phyloP scores from a whole-genome alignment of 2,888 invertebrate species.

The Tupiocoris notatus region DNA sequence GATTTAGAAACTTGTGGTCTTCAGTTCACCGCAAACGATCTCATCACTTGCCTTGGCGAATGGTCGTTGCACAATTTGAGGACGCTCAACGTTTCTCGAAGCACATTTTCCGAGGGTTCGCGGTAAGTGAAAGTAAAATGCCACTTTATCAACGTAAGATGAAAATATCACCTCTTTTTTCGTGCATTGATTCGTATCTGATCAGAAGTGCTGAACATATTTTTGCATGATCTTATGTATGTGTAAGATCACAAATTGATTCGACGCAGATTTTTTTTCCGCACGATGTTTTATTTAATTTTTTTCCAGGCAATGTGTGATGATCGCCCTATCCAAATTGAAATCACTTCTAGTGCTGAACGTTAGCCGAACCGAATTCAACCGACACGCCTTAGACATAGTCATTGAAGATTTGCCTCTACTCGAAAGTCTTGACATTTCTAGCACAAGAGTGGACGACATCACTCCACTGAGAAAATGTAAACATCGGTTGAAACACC shows the following conservation, averaged over 20 bases:
- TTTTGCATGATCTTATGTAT: too few relatives aligned
- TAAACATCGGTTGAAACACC: constrained; percentile 59
- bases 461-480: constrained; percentile 61
- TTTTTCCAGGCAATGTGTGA: constrained; percentile 58
- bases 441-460: constrained; percentile 63
- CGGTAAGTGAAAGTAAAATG: constrained; percentile 52
- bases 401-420: constrained; percentile 64
- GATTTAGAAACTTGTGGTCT: constrained; percentile 63
- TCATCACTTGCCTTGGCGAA: constrained; percentile 65
- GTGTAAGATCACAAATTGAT: too few relatives aligned
- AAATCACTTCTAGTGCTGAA: constrained; percentile 62
- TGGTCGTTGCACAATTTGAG: constrained; percentile 65
- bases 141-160: too few relatives aligned
- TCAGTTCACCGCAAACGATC: constrained; percentile 61
- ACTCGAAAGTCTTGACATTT: constrained; percentile 66
- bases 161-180: too few relatives aligned
- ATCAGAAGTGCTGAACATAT: too few relatives aligned
- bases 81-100: constrained; percentile 62
- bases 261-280: too few relatives aligned
- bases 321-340: constrained; percentile 63
- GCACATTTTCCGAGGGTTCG: constrained; percentile 62
- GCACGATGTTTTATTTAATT: background rate
- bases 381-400: constrained; percentile 64
- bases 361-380: constrained; percentile 68
- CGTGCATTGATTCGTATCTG: too few relatives aligned